Percentiles rank a stretch among this genome's conserved stretches.
Evolutionary conservation across 2,888 invertebrate genomes (phyloP).

Genomic region (Pterostichus niger): DNA sequence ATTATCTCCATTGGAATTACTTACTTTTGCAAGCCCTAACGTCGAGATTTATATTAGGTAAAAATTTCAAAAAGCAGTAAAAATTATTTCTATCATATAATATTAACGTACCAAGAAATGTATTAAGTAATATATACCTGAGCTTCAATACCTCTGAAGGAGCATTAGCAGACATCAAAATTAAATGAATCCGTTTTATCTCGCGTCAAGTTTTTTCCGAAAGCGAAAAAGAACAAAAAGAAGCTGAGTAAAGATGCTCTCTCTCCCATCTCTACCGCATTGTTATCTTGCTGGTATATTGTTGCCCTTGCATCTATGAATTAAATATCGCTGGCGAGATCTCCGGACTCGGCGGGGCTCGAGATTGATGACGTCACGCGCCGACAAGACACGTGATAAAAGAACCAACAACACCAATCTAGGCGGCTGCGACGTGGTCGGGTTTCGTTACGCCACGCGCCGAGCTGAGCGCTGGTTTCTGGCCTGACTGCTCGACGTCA

Average conservation of each 20-base stretch:
- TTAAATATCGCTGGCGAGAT: constrained; percentile 61
- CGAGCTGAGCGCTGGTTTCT: not conserved
- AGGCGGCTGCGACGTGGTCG: constrained; percentile 69
- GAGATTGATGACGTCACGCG: constrained; percentile 73
- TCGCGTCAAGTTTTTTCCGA: constrained; percentile 29
- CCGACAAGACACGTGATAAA: constrained; percentile 72
- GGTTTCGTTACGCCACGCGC: constrained; percentile 19
- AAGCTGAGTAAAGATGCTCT: not conserved
- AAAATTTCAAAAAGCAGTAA: too few species aligned
- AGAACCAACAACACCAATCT: constrained; percentile 74
- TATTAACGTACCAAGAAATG: too few species aligned
- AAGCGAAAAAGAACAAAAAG: constrained; percentile 40
- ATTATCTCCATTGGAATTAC: too few species aligned
- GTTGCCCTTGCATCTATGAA: constrained; percentile 58
- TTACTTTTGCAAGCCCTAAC: too few species aligned
- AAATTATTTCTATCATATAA: too few species aligned
- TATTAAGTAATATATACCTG: too few species aligned
- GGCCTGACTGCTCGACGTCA: not conserved
- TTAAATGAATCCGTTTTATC: constrained; percentile 55
- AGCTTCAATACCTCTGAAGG: not conserved
- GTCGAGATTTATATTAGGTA: too few species aligned
- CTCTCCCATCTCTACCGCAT: not conserved
- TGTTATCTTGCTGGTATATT: constrained; percentile 28
- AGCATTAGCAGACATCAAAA: constrained; percentile 51
- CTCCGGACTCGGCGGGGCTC: constrained; percentile 38